These are phyloP conservation scores for Paguma larvata DNA, from an alignment of 2,797 vertebrate species.

Conservation along the genomic window DNA sequence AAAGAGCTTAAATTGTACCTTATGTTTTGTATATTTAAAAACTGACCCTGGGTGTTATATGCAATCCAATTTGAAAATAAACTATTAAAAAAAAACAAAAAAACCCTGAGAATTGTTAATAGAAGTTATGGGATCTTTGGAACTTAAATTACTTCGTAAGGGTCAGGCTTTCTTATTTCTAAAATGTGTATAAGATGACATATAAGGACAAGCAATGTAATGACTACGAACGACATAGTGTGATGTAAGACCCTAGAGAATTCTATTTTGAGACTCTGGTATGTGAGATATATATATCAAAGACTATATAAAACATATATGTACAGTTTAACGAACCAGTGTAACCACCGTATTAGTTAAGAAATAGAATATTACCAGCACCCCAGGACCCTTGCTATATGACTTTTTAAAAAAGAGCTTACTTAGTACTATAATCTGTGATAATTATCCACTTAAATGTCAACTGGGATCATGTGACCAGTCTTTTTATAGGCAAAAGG, in stretches of 20 bases:
- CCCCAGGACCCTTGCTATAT: conserved; percentile 19
- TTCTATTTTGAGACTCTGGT: conserved; percentile 51
- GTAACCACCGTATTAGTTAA: neutral
- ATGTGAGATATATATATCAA: neutral
- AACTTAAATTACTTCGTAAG: conserved; percentile 54
- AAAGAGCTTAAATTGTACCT: conserved; percentile 41
- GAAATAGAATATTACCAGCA: conserved; percentile 44
- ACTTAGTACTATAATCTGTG: conserved; percentile 74
- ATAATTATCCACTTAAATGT: conserved; percentile 87
- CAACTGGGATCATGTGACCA: conserved; percentile 81
- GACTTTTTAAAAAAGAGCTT: conserved; percentile 75
- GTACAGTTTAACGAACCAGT: conserved; percentile 11
- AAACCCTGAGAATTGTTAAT: neutral
- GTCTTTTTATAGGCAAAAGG: conserved; percentile 85
- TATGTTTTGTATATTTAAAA: conserved; percentile 57
- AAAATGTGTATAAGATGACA: conserved; percentile 43
- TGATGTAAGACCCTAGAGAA: conserved; percentile 28
- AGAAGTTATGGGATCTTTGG: conserved; percentile 33
- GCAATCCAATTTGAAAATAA: too few relatives aligned
- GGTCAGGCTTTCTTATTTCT: conserved; percentile 33
- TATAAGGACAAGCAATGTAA: conserved; percentile 43
- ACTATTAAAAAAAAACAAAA: too few relatives aligned
- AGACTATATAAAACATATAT: conserved; percentile 32
- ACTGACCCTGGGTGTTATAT: neutral
- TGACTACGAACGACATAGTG: conserved; percentile 67